Evolutionary conservation across 2,797 vertebrate species (phyloP).

Genomic region (Thalassophryne amazonica): DNA sequence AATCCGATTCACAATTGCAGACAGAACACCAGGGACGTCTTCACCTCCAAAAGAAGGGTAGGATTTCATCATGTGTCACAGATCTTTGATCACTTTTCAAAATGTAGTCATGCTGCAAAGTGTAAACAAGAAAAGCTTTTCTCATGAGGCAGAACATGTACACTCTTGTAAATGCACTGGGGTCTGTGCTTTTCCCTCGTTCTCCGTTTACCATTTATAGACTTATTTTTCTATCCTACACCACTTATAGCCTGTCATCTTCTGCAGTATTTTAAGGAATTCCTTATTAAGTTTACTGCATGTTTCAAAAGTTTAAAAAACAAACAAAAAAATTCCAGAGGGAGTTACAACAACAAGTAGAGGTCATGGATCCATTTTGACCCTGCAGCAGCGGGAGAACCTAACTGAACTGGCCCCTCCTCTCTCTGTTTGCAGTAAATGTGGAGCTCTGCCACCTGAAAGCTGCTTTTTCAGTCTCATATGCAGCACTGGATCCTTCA

Average conservation of each 20-base stretch:
- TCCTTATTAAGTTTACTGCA: neutral
- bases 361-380: neutral
- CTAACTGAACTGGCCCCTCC: neutral
- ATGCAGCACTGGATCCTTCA: slow-evolving; percentile 88
- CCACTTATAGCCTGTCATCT: neutral
- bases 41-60: slow-evolving; percentile 30
- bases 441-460: slow-evolving; percentile 87
- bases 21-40: slow-evolving; percentile 1
- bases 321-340: neutral
- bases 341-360: neutral
- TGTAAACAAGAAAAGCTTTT: slow-evolving; percentile 26
- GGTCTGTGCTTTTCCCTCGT: neutral
- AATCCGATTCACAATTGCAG: slow-evolving; percentile 1
- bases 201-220: neutral
- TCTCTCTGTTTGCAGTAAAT: slow-evolving; percentile 78
- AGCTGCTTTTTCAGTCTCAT: slow-evolving; percentile 93
- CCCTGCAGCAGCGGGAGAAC: neutral
- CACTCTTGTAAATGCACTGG: no score
- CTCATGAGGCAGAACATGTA: no score
- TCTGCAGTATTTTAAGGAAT: neutral
- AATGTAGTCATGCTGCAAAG: slow-evolving; percentile 11
- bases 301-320: neutral
- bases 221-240: neutral
- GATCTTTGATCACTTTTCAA: slow-evolving; percentile 9
- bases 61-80: slow-evolving; percentile 14